Base-by-base conservation (phyloP, 2,888 invertebrate genomes). In the Lysandra coridon region DNA sequence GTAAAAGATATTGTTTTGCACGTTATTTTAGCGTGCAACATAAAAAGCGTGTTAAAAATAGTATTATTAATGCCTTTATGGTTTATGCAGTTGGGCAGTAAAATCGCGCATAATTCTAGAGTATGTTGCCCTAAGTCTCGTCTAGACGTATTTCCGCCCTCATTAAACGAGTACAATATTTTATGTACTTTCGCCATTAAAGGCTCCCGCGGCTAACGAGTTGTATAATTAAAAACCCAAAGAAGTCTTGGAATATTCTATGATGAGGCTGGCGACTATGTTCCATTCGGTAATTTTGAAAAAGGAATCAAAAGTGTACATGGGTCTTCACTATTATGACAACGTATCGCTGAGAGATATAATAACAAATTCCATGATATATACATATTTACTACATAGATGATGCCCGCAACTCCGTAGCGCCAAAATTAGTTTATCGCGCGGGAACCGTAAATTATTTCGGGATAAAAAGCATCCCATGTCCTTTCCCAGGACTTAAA, bases 21-120 rank as follows among this genome's bases (percentile, higher is more conserved):
- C 69, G 69, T 69, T 69, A 69, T 69, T 69, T 33, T 33, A 69
- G 69, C 69, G 69, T 69, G 69, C 0, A 69, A 10, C 69, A 12
- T 30, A 33, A 69, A 69, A 69, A 33, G 69, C 33, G 69, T 69
- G 69, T 69, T 69, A 37, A 69, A 64, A 69, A 69, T 33, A 37
- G 23, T 23, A 37, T 4, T 37, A 69, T 69, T 69, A 69, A 69
- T 69, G 33, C 33, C 33, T 69, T 23, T 64, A 64, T 30, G 69
- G 69, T 69, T 69, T 14, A 33, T 69, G 33, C 33, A 69, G 69
- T 69, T 69, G 69, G 69, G 17, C 33, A 14, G 33, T 69, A 69
- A 69, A 69, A 17, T 37, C 33, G 17, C 69, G 69, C 33, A 69
- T 37, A 69, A 69, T 30, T 69, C 69, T 69, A 37, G 33, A 69